Evolutionary conservation across 2,888 invertebrate genomes (phyloP), one percentile per base, ranked within the genome.

Genomic region (Drosophila anomalata): DNA sequence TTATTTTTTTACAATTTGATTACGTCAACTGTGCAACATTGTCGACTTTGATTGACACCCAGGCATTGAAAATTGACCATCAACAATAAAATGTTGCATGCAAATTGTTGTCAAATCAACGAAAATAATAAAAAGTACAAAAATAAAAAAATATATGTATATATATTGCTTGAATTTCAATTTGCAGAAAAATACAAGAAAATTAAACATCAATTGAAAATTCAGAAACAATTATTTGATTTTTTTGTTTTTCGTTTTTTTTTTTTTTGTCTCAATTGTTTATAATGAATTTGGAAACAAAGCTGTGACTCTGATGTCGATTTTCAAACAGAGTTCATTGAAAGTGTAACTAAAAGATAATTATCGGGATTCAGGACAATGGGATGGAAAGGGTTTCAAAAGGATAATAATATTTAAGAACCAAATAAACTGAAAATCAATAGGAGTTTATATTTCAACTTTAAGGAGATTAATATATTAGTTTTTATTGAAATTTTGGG

Each of bases 61-160:
- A 42, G 29, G 44, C 51, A 67, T 41, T 69, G 69, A 42, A 54
- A 71, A 70, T 70, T 70, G 69, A 70, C 54, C 71, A 55, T 54
- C 69, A 71, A 59, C 69, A 60, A 65, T 65, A 65, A 60, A 70
- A 51, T 70, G 69, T 71, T 71, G 69, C 69, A 70, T 70, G 69
- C 69, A 70, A 70, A 70, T 70, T 71, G 61, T 53, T 39, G 65
- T 65, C 66, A 65, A 65, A 65, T 65, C 65, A 65, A 52, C 52
- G 12, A 26, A n/a, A 47, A 53, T 54, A 66, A 31, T 46, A 31
- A 17, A 52, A 63, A 9, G 39, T 4, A 47, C 24, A 65, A 58
- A 12, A 2, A 7, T 20, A 42, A 17, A 11, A 11, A 51, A 31
- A 11, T 2, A 9, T 11, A 14, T 6, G 1, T 17, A 17, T 1